Evolutionary conservation across 1,140 invertebrate genomes (phyloP).

Genomic region (Heliothis virescens): DNA sequence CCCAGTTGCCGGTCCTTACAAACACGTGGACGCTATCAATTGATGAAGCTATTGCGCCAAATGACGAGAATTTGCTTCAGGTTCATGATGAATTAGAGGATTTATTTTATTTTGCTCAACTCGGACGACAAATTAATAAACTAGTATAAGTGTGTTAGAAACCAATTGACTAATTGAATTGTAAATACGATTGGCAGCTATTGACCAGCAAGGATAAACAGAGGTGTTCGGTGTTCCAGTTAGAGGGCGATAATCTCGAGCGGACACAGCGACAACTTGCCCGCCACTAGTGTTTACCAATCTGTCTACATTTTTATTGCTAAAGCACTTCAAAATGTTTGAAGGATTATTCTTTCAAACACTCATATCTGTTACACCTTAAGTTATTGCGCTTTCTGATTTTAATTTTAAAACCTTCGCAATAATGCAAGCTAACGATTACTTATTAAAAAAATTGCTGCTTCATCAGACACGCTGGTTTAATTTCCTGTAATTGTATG

Average conservation of each 20-base stretch:
- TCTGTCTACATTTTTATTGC: conserved; percentile 29
- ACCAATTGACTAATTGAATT: conserved; percentile 16
- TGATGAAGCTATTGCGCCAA: conserved; percentile 23
- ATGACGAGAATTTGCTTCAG: neutral
- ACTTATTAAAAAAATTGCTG: conserved; percentile 21
- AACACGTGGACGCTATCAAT: conserved; percentile 9
- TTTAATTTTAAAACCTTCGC: neutral
- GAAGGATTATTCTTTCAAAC: conserved; percentile 9
- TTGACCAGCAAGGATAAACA: conserved; percentile 58
- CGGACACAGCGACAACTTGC: neutral
- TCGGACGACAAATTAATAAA: conserved; percentile 13
- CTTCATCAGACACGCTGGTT: conserved; percentile 5
- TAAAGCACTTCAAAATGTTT: conserved; percentile 22
- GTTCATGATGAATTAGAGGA: neutral
- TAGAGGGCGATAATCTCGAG: conserved; percentile 65
- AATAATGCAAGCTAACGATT: neutral
- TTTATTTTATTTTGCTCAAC: neutral
- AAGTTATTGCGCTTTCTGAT: neutral
- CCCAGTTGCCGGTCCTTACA: conserved; percentile 16
- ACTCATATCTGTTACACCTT: neutral
- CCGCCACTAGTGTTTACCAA: conserved; percentile 15
- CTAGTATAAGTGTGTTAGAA: neutral
- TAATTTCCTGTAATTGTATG: conserved; percentile 19
- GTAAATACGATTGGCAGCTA: conserved; percentile 36
- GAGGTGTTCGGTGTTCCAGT: conserved; percentile 63